Conservation (phyloP, 2,797 vertebrate genomes). For the Pseudocheirus occidentalis region DNA sequence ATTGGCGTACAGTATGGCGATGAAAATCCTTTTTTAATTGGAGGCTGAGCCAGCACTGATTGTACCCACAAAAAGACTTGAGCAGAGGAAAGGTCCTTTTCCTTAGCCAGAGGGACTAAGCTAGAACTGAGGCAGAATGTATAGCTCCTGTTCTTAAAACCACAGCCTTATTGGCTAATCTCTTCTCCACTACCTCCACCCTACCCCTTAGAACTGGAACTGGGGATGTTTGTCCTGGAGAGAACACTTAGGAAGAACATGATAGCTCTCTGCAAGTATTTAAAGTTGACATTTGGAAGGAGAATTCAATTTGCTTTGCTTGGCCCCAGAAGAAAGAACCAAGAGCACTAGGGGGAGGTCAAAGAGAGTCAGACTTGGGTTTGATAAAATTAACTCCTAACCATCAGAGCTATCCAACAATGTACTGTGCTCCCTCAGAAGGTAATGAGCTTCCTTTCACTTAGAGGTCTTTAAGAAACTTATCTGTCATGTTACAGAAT, state of each 20-base stretch:
- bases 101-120: background rate
- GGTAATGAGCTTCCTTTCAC: background rate
- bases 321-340: background rate
- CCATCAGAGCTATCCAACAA: background rate
- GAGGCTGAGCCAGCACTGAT: background rate
- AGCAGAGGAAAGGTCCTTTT: background rate
- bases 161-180: background rate
- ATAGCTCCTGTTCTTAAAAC: background rate
- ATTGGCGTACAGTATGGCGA: background rate
- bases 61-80: background rate
- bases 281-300: background rate
- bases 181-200: background rate
- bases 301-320: background rate
- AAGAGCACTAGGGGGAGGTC: background rate
- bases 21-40: background rate
- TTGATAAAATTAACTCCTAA: background rate
- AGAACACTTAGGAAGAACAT: background rate
- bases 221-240: background rate
- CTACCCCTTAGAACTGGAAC: background rate
- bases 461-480: background rate
- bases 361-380: background rate
- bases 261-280: background rate
- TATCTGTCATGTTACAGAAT: too few relatives aligned
- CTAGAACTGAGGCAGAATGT: background rate
- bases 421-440: background rate